Base-by-base conservation (phyloP, 1,140 invertebrate species). In the Hycleus cichorii region DNA sequence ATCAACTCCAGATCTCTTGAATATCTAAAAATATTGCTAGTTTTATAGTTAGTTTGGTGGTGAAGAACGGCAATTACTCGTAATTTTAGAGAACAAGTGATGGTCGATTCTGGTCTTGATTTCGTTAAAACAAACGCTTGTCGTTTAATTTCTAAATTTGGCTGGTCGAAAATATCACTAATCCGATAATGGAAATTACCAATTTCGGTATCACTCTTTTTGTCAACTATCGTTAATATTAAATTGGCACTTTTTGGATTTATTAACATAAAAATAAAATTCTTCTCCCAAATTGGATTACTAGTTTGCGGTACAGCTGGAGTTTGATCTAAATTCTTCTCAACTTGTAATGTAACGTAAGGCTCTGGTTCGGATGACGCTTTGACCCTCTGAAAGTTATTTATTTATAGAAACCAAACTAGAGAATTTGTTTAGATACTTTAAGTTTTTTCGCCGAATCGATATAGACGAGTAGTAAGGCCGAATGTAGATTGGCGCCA, bases 231-330 rank as follows among this genome's bases (percentile, higher is more conserved):
- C 78, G 87, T 85, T 27, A 91, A 75, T 56, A 87, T 83, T 2
- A 97, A 71, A 43, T 84, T 83, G 66, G 93, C 89, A 47, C 88
- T 87, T 67, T 91, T 85, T 0, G 93, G 93, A 76, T 95, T 92
- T 55, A 82, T 81, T 5, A 96, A 84, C 3, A 96, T 80, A 77
- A 95, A 95, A 1, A 89, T 87, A 70, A 94, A 94, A 10, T 89
- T 90, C 74, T 87, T 85, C 69, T 90, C 87, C 68, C 77, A 81
- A 49, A 86, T 80, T 11, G 88, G 88, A 64, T 84, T 81, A 58
- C 83, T 83, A 1, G 85, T 87, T 55, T 86, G 78, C 74, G 85
- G 80, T 56, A 82, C 80, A 44, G 85, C 83, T 2, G 75, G 76
- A 0, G 87, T 88, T 69, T 82, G 81, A 66, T 86, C 80, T 0